Base-by-base conservation (phyloP, 2,888 invertebrate species). In the Dorcus parallelipipedus region DNA sequence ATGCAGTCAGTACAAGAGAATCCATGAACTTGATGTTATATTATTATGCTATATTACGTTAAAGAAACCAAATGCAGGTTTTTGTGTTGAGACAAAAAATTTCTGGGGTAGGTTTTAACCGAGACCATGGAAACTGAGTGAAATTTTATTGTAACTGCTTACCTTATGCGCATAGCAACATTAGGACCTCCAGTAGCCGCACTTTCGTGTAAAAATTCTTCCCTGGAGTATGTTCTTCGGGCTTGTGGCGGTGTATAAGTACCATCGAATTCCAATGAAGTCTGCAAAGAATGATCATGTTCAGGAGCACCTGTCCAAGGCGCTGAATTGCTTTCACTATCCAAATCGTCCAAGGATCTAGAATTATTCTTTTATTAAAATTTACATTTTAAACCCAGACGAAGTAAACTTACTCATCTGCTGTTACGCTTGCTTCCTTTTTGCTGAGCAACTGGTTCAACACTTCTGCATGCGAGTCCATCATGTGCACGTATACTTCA, bases 401-500 rank as follows among this genome's bases (percentile, higher is more conserved):
- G 7, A 47, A 17, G 6, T 20, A 9, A 50, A 74, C 79, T 74
- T 70, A 80, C 79, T 79, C 79, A 52, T 82, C 84, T 42, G 75
- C 73, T 39, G 64, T 81, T 6, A 66, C 66, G 10, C 65, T 60
- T 3, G 81, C 81, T 58, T 79, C 76, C 77, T 72, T 71, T 64
- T 78, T 72, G 45, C 80, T 79, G 64, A 86, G 80, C 67, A 88
- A 73, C 52, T 82, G 81, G 78, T 95, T 91, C 42, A 95, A 82
- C 54, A 87, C 86, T 64, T 90, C 89, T 0, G 95, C 95, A 78
- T 91, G 88, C 14, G 86, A 85, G 75, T 95, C 93, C 80, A 93
- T 86, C 80, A 96, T 86, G 72, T 91, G 87, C 9, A 91, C 84
- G 77, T 94, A 93, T 6, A 95, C 87, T 73, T 94, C 91, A 75